Base-by-base conservation (phyloP, 2,797 vertebrate genomes). In the Lophotriccus pileatus region DNA sequence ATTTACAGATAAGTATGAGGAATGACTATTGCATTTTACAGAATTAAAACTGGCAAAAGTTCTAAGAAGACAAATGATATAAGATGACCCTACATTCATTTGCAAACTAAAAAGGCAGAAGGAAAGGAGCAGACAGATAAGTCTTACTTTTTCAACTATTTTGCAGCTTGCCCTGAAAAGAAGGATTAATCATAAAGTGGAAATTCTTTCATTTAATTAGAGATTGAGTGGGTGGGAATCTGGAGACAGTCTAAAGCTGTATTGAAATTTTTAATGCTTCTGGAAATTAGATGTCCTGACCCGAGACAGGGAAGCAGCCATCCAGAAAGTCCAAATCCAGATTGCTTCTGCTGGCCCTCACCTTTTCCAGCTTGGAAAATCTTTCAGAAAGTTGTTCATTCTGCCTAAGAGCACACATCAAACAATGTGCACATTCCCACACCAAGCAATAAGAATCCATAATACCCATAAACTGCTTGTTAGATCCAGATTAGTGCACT, bases 1-100 rank as follows among this genome's bases (percentile, higher is more conserved):
- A 98, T 98, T 98, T 98, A 97, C 81, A 98, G 97, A 97, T 98
- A 98, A 97, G 97, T 93, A 97, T 98, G 98, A 98, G 96, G 96
- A 98, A 98, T 98, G 97, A 96, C 84, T 97, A 93, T 81, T 96
- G 93, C 44, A 11, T 93, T 94, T 93, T 98, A 98, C 97, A 97
- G 97, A 98, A 98, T 98, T 98, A 98, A 98, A 98, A 97, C 75
- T 91, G 96, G 96, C 79, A 96, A 95, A 96, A 98, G 97, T 97
- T 97, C 97, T 97, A 97, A 97, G 96, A 97, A 98, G 98, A 98
- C 96, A 97, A 98, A 99, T 98, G 93, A 97, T 96, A 88, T 46
- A 90, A 91, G 73, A 97, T 94, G 89, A 96, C 68, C 80, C 81
- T 56, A 95, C 91, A 75, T 95, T 98, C 89, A 94, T 83, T 95